Evolutionary conservation across 2,113 vertebrate genomes (phyloP), one percentile per base, ranked within the genome.

Genomic region (Todiramphus chloris): DNA sequence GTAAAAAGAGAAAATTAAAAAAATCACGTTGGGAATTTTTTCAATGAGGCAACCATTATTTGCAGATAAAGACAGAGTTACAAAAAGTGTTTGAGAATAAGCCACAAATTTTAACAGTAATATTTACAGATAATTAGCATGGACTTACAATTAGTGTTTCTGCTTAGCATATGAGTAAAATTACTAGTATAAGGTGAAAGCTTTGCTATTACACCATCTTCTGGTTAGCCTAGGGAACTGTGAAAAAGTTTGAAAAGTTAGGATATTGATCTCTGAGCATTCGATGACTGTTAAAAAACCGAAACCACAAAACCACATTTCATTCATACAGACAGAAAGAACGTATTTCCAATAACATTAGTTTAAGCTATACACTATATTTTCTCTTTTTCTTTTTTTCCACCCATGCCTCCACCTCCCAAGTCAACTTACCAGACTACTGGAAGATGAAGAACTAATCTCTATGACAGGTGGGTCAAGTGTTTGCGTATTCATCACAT

Each of bases 391-490:
- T 37, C 19, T 23, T 35, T 28, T 25, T 18, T 5, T 16, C 43
- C 43, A 43, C 7, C n/a, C 31, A 30, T 18, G 6, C 2, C 15
- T 7, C 18, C 7, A 13, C 2, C 2, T 25, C 21, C 74, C 13
- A 69, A 67, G 30, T 33, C 39, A 77, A 97, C 97, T 98, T 98
- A 98, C 98, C 70, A 5, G 60, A 83, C 72, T 55, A 91, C 16
- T 75, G 37, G 96, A 85, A 94, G 91, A 90, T 64, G 96, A 50
- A 58, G 97, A 95, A 92, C 92, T 94, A 66, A 99, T 46, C 68
- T 99, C 98, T 43, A 98, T 78, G 84, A 99, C 96, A 21, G 95
- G 95, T 3, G 99, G 99, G 35, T 98, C 97, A 30, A 96, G 62
- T 48, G 98, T 97, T 94, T 95, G 98, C 16, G 97, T 98, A 95